A percentile compares a stretch with the other conserved stretches of the same genome.
phyloP scores from a whole-genome alignment of 2,113 vertebrate species.

The Saccopteryx leptura region DNA sequence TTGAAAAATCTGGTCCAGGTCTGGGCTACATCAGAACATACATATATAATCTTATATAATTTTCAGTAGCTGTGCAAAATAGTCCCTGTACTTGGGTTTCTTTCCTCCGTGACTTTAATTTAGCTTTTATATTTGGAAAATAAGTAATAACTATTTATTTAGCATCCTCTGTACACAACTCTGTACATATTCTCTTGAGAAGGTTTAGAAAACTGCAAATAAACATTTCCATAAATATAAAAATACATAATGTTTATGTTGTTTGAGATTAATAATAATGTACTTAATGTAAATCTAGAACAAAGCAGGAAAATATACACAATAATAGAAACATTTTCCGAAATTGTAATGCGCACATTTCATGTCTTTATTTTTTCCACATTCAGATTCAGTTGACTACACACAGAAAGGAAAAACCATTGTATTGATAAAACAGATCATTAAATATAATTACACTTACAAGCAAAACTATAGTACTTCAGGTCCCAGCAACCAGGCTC shows the following conservation, averaged over 20 bases:
- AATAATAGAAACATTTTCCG: background rate
- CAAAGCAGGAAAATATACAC: background rate
- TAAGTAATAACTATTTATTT: background rate
- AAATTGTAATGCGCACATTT: background rate
- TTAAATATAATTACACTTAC: slow-evolving; percentile 64
- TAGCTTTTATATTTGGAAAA: background rate
- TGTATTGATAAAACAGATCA: slow-evolving; percentile 61
- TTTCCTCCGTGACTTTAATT: background rate
- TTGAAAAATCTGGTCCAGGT: background rate
- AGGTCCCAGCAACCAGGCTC: background rate
- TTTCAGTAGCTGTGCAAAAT: background rate
- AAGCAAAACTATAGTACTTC: background rate
- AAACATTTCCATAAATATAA: background rate
- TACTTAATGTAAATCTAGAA: background rate
- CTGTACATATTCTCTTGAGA: background rate
- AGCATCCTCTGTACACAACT: background rate
- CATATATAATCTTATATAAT: background rate
- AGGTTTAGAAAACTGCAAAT: background rate
- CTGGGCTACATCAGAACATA: background rate
- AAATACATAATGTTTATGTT: background rate
- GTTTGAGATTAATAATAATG: background rate
- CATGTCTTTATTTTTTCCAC: slow-evolving; percentile 5
- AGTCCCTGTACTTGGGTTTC: no score
- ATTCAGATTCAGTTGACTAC: background rate
- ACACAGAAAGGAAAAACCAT: slow-evolving; percentile 28